Base-by-base conservation (phyloP, 2,888 invertebrate species). In the Acanthosoma haemorrhoidale region DNA sequence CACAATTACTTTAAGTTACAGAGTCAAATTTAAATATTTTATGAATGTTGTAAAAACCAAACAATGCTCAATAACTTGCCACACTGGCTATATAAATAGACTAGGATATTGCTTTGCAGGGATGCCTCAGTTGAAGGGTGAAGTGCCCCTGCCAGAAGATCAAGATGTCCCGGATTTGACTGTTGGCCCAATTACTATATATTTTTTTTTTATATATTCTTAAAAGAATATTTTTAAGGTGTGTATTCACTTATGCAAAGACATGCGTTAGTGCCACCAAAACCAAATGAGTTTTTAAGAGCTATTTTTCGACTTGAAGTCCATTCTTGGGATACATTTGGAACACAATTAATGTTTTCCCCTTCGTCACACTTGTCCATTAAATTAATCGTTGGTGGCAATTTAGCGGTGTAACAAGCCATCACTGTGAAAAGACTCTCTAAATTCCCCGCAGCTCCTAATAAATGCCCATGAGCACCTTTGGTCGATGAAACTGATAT, bases 281-380 rank as follows among this genome's bases (percentile, higher is more conserved):
- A 99, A 4, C 98, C 99, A 84, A 99, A 98, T 0, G 98, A 96
- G 82, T 99, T 99, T 80, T 94, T 96, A 64, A 99, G 80, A 15
- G 94, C 96, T 76, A 95, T 82, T 77, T 88, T 85, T 76, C 80
- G 83, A 59, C 74, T 78, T 67, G 76, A 78, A 60, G 80, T 77
- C 92, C 92, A 93, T 73, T 81, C 78, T 76, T 83, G 83, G 70
- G 83, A 79, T 39, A 77, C 76, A 74, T 85, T 83, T 4, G 85
- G 82, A 3, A 92, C 88, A 80, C 91, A 88, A 79, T 90, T 88
- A 68, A 95, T 80, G 71, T 81, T 79, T 61, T 83, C 80, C 51
- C 86, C 83, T 77, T 87, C 87, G 69, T 86, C 85, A 75, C 85
- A 84, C 60, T 88, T 80, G 57, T 89, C 82, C 34, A 89, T 85